A percentile compares a stretch with the other conserved stretches of the same genome.
These are phyloP conservation scores for Elmis aenea DNA, from an alignment of 2,888 invertebrate genomes.

Conservation along the genomic window DNA sequence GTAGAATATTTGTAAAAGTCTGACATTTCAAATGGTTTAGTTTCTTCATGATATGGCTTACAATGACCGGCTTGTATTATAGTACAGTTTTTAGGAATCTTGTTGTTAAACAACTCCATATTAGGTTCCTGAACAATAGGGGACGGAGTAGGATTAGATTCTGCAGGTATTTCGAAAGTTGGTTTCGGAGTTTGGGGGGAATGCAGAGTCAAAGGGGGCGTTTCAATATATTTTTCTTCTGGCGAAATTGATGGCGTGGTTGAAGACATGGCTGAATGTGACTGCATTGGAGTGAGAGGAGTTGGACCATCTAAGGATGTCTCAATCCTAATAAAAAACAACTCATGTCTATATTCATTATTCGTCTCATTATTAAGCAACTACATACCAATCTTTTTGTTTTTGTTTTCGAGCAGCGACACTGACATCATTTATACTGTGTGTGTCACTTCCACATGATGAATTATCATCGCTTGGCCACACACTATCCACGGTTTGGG, in stretches of 20 bases:
- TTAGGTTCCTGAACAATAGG: conserved; percentile 35
- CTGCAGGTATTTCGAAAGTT: conserved; percentile 44
- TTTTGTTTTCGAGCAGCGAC: conserved; percentile 39
- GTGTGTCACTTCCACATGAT: conserved; percentile 44
- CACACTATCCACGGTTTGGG: conserved; percentile 42
- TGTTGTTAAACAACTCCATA: conserved; percentile 47
- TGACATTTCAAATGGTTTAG: conserved; percentile 96
- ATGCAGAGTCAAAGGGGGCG: conserved; percentile 18
- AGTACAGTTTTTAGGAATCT: conserved; percentile 78
- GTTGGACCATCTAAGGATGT: conserved; percentile 44
- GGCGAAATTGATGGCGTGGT: conserved; percentile 30
- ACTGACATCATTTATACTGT: conserved; percentile 36
- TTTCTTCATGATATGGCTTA: conserved; percentile 88
- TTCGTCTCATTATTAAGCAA: not conserved
- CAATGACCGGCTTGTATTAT: conserved; percentile 84
- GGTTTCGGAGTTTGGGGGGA: conserved; percentile 34
- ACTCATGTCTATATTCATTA: conserved; percentile 8
- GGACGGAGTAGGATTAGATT: conserved; percentile 42
- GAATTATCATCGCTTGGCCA: conserved; percentile 46
- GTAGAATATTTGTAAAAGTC: conserved; percentile 98
- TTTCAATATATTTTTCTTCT: conserved; percentile 24
- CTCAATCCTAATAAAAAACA: conserved; percentile 31
- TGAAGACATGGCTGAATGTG: conserved; percentile 31
- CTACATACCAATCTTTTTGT: conserved; percentile 44
- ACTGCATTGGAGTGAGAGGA: conserved; percentile 26